phyloP scores from a whole-genome alignment of 2,797 vertebrate genomes.

The Ciconia nigra region DNA sequence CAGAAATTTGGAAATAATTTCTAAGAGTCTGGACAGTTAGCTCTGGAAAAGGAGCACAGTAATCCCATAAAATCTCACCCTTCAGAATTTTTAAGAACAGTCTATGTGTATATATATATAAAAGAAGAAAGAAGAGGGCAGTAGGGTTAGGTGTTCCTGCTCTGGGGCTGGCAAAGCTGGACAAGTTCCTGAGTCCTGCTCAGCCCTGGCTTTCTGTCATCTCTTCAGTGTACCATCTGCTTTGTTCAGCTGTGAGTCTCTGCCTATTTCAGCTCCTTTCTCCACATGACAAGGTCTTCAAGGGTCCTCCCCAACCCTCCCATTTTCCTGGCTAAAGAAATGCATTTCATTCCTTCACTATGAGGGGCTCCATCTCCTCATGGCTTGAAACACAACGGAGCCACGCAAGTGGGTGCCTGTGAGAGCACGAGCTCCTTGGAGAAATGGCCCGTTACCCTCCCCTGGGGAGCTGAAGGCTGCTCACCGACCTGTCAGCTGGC shows the following conservation, averaged over 20 bases:
- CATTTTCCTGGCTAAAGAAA: background rate
- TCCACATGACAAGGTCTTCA: background rate
- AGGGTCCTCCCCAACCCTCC: background rate
- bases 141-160: background rate
- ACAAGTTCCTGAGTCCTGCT: background rate
- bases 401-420: background rate
- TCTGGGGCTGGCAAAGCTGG: background rate
- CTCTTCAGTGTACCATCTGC: background rate
- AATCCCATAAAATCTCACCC: background rate
- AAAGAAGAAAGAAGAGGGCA: background rate
- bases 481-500: fast-evolving
- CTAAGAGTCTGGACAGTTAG: background rate
- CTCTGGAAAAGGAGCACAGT: background rate
- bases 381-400: background rate
- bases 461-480: background rate
- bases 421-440: background rate
- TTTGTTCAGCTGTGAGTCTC: background rate
- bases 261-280: background rate
- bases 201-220: background rate
- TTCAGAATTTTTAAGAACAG: background rate
- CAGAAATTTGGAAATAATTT: background rate
- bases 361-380: background rate
- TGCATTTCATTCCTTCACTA: background rate
- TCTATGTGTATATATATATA: background rate
- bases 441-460: background rate